Conservation (phyloP, 1,140 invertebrate genomes). For the Calliphora vicina region DNA sequence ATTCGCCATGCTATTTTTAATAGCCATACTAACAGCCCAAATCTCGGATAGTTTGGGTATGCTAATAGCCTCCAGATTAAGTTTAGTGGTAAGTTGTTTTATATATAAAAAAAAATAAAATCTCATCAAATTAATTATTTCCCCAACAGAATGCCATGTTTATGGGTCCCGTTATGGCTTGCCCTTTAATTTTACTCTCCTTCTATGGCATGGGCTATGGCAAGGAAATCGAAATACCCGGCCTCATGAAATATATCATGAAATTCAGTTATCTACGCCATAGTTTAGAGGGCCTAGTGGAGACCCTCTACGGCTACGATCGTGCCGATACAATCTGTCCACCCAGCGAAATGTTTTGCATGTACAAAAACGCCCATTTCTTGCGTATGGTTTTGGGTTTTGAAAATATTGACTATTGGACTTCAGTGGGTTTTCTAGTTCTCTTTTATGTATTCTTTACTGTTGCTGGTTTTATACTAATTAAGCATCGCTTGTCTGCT, state of each 20-base stretch:
- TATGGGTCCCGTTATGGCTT: constrained; percentile 75
- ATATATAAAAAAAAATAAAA: too few species aligned
- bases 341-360: constrained; percentile 71
- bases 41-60: constrained; percentile 80
- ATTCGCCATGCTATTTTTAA: constrained; percentile 73
- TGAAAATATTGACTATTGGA: constrained; percentile 51
- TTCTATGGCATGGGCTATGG: constrained; percentile 79
- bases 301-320: constrained; percentile 79
- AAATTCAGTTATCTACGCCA: constrained; percentile 84
- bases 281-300: constrained; percentile 78
- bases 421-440: constrained; percentile 52
- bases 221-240: constrained; percentile 67
- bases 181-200: constrained; percentile 79
- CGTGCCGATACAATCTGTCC: constrained; percentile 75
- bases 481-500: constrained; percentile 52
- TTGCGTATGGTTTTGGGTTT: constrained; percentile 57
- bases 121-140: neutral
- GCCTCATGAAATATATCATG: constrained; percentile 76
- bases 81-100: constrained; percentile 72
- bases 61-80: constrained; percentile 74
- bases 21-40: constrained; percentile 73
- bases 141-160: constrained; percentile 77
- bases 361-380: constrained; percentile 71
- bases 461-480: constrained; percentile 52
- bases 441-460: constrained; percentile 58